Conservation (phyloP, 2,113 vertebrate species). For the Poeciliopsis prolifica region DNA sequence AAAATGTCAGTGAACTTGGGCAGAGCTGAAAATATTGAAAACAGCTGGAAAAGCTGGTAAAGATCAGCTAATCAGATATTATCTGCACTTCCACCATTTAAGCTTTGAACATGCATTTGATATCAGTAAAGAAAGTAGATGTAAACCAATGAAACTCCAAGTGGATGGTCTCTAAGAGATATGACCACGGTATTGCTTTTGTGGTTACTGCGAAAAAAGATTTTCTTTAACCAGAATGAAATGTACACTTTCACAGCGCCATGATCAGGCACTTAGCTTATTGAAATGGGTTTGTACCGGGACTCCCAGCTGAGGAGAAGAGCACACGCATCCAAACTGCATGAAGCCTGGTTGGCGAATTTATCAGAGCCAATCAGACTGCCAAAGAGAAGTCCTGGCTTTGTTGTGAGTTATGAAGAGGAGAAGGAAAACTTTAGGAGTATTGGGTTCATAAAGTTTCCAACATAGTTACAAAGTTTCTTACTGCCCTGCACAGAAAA, state of each 20-base stretch:
- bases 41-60: conserved; percentile 24
- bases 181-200: not conserved
- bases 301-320: not conserved
- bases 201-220: not conserved
- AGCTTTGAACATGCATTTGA: conserved; percentile 28
- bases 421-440: not conserved
- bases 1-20: not conserved
- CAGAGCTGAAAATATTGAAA: conserved; percentile 18
- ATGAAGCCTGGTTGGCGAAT: no score
- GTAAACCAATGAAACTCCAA: conserved; percentile 14
- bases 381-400: no score
- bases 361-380: no score
- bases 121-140: conserved; percentile 11
- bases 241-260: not conserved
- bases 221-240: not conserved
- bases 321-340: not conserved
- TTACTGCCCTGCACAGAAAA: no score
- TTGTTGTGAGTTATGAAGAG: not conserved
- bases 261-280: not conserved
- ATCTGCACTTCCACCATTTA: conserved; percentile 25
- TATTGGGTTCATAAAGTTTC: not conserved
- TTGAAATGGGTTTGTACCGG: not conserved
- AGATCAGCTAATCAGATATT: conserved; percentile 26
- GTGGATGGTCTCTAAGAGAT: conserved; percentile 11
- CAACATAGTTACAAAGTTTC: no score